Percentiles rank a stretch among this genome's conserved stretches.
phyloP scores from a whole-genome alignment of 2,888 invertebrate genomes.

The Glaucopsyche alexis region DNA sequence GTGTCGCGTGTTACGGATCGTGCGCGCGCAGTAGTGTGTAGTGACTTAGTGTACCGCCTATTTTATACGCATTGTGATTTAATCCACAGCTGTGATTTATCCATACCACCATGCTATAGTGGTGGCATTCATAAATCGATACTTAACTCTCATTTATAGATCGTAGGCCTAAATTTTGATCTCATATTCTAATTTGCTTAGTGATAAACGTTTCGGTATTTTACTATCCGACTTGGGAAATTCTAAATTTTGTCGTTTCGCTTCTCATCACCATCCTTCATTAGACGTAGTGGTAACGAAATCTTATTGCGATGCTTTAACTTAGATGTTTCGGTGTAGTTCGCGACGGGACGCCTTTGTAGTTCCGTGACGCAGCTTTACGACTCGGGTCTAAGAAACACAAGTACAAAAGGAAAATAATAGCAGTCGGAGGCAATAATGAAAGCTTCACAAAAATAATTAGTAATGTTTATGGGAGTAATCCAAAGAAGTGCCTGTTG shows the following conservation, averaged over 20 bases:
- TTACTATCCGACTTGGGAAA: constrained; percentile 69
- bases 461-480: constrained; percentile 78
- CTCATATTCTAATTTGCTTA: constrained; percentile 81
- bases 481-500: constrained; percentile 80
- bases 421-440: constrained; percentile 68
- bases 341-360: constrained; percentile 34
- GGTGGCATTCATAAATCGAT: constrained; percentile 74
- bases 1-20: constrained; percentile 31
- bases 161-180: constrained; percentile 79
- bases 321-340: constrained; percentile 74
- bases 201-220: constrained; percentile 71
- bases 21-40: constrained; percentile 50
- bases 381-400: constrained; percentile 60
- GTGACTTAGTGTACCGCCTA: constrained; percentile 74
- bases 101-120: constrained; percentile 72
- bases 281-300: constrained; percentile 76
- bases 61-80: constrained; percentile 72
- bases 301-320: constrained; percentile 81
- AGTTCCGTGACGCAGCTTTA: background rate
- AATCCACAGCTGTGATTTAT: constrained; percentile 76
- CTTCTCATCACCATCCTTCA: constrained; percentile 65
- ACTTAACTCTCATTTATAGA: constrained; percentile 74
- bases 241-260: constrained; percentile 73
- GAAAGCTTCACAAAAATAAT: constrained; percentile 69
- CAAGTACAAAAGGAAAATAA: constrained; percentile 67